Conservation (phyloP, 2,888 invertebrate genomes). For the Celastrina argiolus region DNA sequence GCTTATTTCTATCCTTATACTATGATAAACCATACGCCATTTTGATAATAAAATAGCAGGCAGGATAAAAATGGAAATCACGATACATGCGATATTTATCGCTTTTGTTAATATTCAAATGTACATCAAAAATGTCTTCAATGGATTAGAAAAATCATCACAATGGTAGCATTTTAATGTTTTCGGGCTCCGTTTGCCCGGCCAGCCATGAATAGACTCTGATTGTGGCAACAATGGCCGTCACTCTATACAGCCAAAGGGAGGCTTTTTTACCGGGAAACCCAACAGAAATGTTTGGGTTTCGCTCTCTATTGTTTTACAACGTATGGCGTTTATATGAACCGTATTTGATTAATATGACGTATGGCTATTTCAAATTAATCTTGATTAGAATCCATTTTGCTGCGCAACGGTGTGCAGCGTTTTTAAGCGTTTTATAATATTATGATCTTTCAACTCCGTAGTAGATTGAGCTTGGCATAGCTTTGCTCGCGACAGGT, state of each 20-base stretch:
- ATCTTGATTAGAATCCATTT: slow-evolving; percentile 22
- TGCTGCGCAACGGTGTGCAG: not conserved
- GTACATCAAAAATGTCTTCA: slow-evolving; percentile 24
- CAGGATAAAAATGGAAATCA: not conserved
- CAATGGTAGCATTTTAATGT: slow-evolving; percentile 70
- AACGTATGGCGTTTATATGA: slow-evolving; percentile 44
- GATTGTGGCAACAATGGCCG: slow-evolving; percentile 60
- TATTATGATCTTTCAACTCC: too few relatives aligned
- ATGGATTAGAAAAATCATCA: slow-evolving; percentile 56
- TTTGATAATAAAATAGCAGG: not conserved
- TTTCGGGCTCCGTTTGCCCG: slow-evolving; percentile 57
- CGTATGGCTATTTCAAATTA: slow-evolving; percentile 24
- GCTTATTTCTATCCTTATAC: too few relatives aligned
- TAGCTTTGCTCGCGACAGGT: too few relatives aligned
- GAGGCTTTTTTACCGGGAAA: slow-evolving; percentile 54
- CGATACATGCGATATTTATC: not conserved
- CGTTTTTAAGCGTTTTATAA: too few relatives aligned
- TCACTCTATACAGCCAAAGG: slow-evolving; percentile 51
- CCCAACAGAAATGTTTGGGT: slow-evolving; percentile 62
- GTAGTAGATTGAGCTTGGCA: too few relatives aligned
- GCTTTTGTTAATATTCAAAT: not conserved
- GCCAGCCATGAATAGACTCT: slow-evolving; percentile 57
- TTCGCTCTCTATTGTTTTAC: slow-evolving; percentile 59
- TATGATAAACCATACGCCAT: not conserved
- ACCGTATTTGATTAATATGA: slow-evolving; percentile 19